A percentile compares a stretch with the other conserved stretches of the same genome.
phyloP scores from a whole-genome alignment of 2,797 vertebrate genomes.

The Novumbra hubbsi region DNA sequence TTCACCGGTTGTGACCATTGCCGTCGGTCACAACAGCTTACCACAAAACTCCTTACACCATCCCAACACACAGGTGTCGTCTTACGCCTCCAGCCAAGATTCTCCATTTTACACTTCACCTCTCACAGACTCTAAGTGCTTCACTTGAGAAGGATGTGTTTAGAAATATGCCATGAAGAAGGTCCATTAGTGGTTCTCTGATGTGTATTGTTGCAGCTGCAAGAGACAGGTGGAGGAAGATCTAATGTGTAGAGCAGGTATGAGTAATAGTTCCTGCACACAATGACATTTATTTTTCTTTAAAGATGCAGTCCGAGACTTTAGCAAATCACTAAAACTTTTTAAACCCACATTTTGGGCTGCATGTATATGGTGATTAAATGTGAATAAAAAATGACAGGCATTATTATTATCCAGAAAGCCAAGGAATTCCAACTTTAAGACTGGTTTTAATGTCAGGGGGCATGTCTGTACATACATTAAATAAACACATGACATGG shows the following conservation, averaged over 20 bases:
- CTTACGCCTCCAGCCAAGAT: constrained; percentile 8
- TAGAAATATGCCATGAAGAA: constrained; percentile 33
- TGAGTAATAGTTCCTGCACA: not conserved
- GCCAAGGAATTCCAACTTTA: not conserved
- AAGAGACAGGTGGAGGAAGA: not conserved
- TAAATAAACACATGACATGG: too few relatives aligned
- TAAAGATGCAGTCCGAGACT: not conserved
- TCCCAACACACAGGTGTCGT: not conserved
- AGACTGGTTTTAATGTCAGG: not conserved
- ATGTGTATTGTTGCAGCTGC: constrained; percentile 39
- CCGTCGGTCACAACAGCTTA: not conserved
- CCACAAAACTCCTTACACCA: not conserved
- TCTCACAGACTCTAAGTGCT: constrained; percentile 35
- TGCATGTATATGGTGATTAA: too few relatives aligned
- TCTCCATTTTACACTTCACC: constrained; percentile 55
- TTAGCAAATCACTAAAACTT: too few relatives aligned
- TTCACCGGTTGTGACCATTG: not conserved
- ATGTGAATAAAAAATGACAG: not conserved
- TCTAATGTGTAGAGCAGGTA: not conserved
- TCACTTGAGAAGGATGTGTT: constrained; percentile 39
- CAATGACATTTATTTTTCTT: not conserved
- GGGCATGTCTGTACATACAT: too few relatives aligned
- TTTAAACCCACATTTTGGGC: too few relatives aligned
- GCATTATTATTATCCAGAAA: not conserved
- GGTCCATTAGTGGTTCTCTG: constrained; percentile 27